Evolutionary conservation across 2,797 vertebrate species (phyloP).

Genomic region (Xiphophorus birchmanni): DNA sequence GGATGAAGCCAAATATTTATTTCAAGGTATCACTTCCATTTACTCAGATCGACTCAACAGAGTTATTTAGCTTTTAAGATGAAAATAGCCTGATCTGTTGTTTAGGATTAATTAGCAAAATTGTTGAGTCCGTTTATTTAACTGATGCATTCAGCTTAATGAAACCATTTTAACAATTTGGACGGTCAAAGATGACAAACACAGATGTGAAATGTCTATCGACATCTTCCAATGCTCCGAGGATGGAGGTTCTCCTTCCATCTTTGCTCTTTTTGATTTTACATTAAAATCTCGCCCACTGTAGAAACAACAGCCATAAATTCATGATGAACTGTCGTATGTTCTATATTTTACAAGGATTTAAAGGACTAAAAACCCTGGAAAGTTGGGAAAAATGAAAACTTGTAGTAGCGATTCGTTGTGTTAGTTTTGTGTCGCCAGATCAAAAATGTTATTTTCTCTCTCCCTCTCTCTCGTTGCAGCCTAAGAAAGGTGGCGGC

Average conservation of each 20-base stretch:
- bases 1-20: constrained; percentile 97
- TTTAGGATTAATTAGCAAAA: neutral
- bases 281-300: neutral
- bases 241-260: neutral
- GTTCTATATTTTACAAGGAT: neutral
- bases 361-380: neutral
- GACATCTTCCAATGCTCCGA: neutral
- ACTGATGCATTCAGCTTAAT: neutral
- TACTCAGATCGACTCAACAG: neutral
- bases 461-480: constrained; percentile 16
- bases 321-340: neutral
- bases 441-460: neutral
- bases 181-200: neutral
- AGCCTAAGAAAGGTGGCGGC: constrained; percentile 98
- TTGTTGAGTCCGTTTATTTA: neutral
- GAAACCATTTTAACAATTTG: neutral
- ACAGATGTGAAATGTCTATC: neutral
- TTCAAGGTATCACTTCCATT: constrained; percentile 89
- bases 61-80: neutral
- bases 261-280: neutral
- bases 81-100: neutral
- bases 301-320: neutral
- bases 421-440: neutral
- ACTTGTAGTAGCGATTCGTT: neutral
- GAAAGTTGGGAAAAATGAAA: neutral